Base-by-base conservation (phyloP, 2,113 vertebrate genomes). In the Cisticola juncidis region DNA sequence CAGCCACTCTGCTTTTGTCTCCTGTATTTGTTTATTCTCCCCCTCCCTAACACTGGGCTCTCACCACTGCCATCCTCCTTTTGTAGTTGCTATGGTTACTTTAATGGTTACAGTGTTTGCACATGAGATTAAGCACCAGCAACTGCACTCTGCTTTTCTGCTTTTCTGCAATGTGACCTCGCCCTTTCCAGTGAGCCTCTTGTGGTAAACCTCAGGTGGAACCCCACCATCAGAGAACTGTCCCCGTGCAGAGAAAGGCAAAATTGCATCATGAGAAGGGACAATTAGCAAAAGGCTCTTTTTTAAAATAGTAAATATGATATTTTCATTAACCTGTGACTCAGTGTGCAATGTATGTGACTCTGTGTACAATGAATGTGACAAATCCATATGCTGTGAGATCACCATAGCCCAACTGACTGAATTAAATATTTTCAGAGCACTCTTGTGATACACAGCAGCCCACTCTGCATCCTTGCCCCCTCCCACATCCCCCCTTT, bases 1-100 rank as follows among this genome's bases (percentile, higher is more conserved):
- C 47, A 48, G 53, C 73, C 76, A 40, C 47, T 89, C 53, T 81
- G 73, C 40, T 8, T 71, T 81, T 57, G 28, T 60, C 38, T 78
- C 64, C 45, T 78, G 76, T 21, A 4, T 86, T 88, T 93, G 81
- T 81, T 94, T 80, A 14, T 78, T 85, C 62, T 84, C 58, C 40
- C 61, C 22, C 38, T 95, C 35, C 23, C 48, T 42, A 56, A 74
- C 85, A 76, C 20, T 74, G 54, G 87, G 54, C 38, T 94, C 91
- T 88, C 35, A 28, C 2, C 33, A 71, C 68, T 57, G 79, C 86
- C 87, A 88, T 86, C 80, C 66, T 91, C 77, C 71, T 93, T 57
- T 68, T 97, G 81, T 57, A 47, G 91, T 98, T 98, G 89, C 97
- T 73, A 87, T 97, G 96, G 98, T 96, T 97, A 97, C 96, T 14